Base-by-base conservation (phyloP, 2,113 vertebrate genomes). In the Coracopsis vasa region DNA sequence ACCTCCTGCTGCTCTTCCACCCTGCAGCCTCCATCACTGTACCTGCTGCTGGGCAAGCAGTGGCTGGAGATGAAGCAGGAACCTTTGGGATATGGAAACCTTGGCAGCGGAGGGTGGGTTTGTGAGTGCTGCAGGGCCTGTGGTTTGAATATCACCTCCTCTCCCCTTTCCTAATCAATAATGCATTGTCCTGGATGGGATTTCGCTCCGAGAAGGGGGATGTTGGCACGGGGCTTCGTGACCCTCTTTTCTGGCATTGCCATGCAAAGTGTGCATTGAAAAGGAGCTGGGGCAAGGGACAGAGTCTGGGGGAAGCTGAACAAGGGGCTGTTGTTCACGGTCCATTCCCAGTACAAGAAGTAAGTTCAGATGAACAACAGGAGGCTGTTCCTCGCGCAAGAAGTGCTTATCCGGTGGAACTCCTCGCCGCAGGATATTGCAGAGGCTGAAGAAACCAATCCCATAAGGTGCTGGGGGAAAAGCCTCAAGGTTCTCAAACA, bases 11-110 rank as follows among this genome's bases (percentile, higher is more conserved):
- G 67, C 27, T 73, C 50, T 48, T 51, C 60, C 71, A 25, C 4
- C 47, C 67, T 24, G 16, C 60, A 31, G 74, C 56, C 39, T 69
- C 20, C 1, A 29, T 23, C 1, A 0, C 39, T 15, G 16, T 33
- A 86, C 35, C 54, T 66, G 87, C 39, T 39, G 44, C 11, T 2
- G 35, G 42, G 45, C 17, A 48, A 50, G 44, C 18, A 39, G 27
- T 17, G 0, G 37, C 16, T 0, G 17, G 62, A 62, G 70, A 24
- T 0, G 1, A 54, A 62, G 31, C 4, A 0, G 16, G 6, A 24
- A 13, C 53, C 27, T 3, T 0, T 64, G 82, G n/a, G 5, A 19
- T 29, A 47, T 0, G 11, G 90, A 77, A 93, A 58, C 23, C 53
- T 53, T 42, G 71, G 62, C 93, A 61, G 89, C 47, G 13, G 13